Evolutionary conservation across 2,797 vertebrate genomes (phyloP), one percentile per base, ranked within the genome.

Genomic region (Sebastes nivosus): DNA sequence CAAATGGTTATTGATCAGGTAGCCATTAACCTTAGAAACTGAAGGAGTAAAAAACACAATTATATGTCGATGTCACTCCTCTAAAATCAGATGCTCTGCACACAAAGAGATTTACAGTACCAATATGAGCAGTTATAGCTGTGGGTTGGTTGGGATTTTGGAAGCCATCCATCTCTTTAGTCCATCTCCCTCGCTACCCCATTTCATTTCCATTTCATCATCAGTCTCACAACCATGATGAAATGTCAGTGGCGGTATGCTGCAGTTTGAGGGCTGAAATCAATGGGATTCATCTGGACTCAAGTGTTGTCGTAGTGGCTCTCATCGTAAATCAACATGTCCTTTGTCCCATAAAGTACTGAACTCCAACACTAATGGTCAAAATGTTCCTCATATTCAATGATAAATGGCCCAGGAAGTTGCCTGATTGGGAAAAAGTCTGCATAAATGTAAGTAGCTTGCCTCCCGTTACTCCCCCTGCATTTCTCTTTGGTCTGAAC

Each of bases 181-280:
- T 71, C 55, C 20, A 11, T 5, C 20, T 75, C 1, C 55, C 8
- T 59, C 38, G 16, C 16, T 46, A 6, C 25, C 22, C 34, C 27
- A 36, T 86, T 80, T 79, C 4, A 27, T 83, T 55, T 77, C 58
- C 18, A 2, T 80, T 64, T 69, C 52, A 25, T 76, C 75, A 71
- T 76, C 67, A 32, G 32, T 78, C 69, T 66, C 63, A 20, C 18
- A 8, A 20, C n/a, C 24, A 12, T 38, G 73, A 73, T 86, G 55
- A 87, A 79, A 75, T 36, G 30, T 71, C 58, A 66, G 36, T 12
- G 64, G 50, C 6, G 14, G 13, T 54, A 25, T 1, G 9, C 22
- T 65, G 72, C 4, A 7, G 52, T 27, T 54, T 10, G 22, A 68
- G 42, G 36, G 38, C 30, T 8, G 38, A 67, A 72, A 78, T 80